phyloP scores from a whole-genome alignment of 2,113 vertebrate genomes.

The Oreochromis tanganicae region DNA sequence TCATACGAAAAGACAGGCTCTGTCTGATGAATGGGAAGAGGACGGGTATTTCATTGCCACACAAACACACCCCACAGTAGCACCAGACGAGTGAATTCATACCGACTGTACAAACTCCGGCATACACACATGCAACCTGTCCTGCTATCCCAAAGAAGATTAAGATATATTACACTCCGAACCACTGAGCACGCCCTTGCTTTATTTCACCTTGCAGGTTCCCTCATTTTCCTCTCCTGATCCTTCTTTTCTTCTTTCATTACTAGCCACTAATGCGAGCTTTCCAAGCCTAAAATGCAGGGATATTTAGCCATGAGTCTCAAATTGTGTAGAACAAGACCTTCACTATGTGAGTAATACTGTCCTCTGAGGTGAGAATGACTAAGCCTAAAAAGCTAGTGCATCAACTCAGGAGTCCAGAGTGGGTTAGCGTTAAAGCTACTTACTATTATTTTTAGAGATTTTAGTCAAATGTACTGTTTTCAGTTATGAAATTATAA shows the following conservation, averaged over 20 bases:
- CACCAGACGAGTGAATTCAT: neutral
- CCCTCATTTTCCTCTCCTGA: neutral
- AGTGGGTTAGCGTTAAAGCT: neutral
- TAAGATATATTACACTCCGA: constrained; percentile 28
- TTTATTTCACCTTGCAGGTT: constrained; percentile 23
- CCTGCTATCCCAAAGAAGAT: neutral
- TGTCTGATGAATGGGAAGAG: constrained; percentile 40
- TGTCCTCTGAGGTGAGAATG: neutral
- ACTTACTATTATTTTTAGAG: neutral
- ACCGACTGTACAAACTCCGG: neutral
- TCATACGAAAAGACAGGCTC: constrained; percentile 24
- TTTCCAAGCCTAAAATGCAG: neutral
- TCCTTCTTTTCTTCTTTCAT: neutral
- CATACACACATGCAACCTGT: neutral
- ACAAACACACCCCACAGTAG: neutral
- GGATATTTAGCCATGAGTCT: neutral
- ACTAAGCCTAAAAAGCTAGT: neutral
- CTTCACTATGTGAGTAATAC: neutral
- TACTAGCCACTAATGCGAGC: neutral
- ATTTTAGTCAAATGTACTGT: neutral
- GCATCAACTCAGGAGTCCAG: neutral
- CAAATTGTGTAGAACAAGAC: neutral
- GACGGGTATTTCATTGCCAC: neutral
- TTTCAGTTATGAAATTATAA: neutral
- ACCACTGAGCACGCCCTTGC: constrained; percentile 6